A percentile compares a stretch with the other conserved stretches of the same genome.
Evolutionary conservation across 2,113 vertebrate genomes (phyloP).

Genomic region (Sturnira hondurensis): DNA sequence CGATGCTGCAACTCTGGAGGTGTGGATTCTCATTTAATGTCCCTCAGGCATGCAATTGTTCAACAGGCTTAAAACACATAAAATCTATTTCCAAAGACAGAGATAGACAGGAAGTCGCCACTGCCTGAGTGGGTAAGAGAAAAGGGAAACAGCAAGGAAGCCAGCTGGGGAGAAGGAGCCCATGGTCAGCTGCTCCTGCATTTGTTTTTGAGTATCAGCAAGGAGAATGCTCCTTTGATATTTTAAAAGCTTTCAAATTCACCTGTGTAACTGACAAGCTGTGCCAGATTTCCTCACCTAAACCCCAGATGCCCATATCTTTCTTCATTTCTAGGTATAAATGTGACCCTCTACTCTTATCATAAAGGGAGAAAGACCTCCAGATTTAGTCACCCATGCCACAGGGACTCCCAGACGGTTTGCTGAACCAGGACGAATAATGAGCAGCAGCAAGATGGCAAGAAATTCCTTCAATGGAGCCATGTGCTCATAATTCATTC

Average conservation of each 20-base stretch:
- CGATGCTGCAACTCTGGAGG: background rate
- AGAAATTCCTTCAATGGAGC: background rate
- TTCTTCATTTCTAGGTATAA: background rate
- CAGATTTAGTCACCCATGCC: background rate
- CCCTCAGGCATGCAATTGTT: background rate
- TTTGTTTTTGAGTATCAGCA: background rate
- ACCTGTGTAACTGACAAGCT: background rate
- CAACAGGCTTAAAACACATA: background rate
- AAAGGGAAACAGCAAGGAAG: background rate
- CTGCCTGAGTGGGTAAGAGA: background rate
- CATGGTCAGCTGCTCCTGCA: fast-evolving
- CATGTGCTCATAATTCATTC: background rate
- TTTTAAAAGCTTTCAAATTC: background rate
- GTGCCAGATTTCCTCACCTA: background rate
- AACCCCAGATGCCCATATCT: background rate
- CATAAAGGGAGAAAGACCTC: background rate
- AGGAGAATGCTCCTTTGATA: background rate
- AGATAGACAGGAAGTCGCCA: background rate
- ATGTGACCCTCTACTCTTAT: background rate
- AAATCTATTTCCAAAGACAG: constrained; percentile 13
- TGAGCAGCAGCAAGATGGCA: background rate
- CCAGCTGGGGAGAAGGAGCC: background rate
- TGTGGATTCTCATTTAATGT: background rate
- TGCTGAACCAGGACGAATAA: background rate
- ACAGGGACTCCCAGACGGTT: background rate